A percentile compares a stretch with the other conserved stretches of the same genome.
Evolutionary conservation across 2,797 vertebrate species (phyloP).

Genomic region (Micrastur ruficollis): DNA sequence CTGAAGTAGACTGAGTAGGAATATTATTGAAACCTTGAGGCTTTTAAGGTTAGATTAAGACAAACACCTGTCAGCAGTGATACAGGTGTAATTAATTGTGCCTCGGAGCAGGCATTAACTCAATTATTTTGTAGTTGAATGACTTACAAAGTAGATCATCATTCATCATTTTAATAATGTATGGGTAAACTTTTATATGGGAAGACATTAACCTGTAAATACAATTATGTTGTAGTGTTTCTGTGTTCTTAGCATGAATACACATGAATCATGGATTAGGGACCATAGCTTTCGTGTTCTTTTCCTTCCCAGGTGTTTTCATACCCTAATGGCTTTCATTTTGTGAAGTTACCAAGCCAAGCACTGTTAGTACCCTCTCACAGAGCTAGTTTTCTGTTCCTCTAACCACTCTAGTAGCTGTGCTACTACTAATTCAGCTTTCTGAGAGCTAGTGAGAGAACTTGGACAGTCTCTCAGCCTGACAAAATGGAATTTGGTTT

Average conservation of each 20-base stretch:
- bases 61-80: neutral
- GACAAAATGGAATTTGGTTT: neutral
- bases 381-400: neutral
- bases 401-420: neutral
- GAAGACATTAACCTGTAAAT: neutral
- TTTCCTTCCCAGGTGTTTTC: neutral
- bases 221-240: neutral
- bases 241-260: neutral
- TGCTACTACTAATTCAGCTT: neutral
- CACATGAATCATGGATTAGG: neutral
- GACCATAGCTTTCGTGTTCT: neutral
- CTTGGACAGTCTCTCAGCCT: neutral
- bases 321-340: neutral
- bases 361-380: neutral
- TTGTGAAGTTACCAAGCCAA: neutral
- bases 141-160: neutral
- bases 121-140: neutral
- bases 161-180: neutral
- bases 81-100: neutral
- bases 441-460: neutral
- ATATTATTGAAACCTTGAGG: neutral
- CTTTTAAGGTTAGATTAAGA: neutral
- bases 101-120: neutral
- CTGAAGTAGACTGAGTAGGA: neutral
- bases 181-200: neutral